Conservation (phyloP, 2,888 invertebrate genomes). For the Epistrophe grossulariae region DNA sequence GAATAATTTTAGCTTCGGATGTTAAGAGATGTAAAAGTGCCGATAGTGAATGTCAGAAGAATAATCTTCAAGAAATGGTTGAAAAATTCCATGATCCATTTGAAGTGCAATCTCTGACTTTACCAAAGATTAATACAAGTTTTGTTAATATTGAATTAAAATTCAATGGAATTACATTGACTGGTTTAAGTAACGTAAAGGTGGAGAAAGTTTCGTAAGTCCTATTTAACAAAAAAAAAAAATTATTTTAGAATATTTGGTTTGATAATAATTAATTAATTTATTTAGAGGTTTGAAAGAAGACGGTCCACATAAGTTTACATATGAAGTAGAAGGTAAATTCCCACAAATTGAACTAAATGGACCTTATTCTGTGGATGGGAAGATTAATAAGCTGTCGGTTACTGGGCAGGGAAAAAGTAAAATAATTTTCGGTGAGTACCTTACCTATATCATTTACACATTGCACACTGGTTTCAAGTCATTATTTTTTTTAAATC, state of each 20-base stretch:
- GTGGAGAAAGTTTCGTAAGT: slow-evolving; percentile 78
- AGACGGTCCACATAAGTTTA: slow-evolving; percentile 25
- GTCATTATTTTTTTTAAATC: too few species aligned
- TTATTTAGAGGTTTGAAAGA: slow-evolving; percentile 46
- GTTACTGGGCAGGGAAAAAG: slow-evolving; percentile 79
- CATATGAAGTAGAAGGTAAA: slow-evolving; percentile 76
- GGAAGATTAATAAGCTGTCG: slow-evolving; percentile 79
- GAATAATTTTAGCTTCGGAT: slow-evolving; percentile 45
- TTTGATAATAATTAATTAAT: background rate
- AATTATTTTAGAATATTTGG: background rate
- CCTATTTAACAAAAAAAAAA: background rate
- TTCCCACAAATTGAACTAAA: slow-evolving; percentile 78
- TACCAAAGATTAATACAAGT: slow-evolving; percentile 80
- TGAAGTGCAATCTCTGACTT: slow-evolving; percentile 81
- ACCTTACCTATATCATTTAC: background rate
- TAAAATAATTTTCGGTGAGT: slow-evolving; percentile 78
- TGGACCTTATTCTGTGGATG: slow-evolving; percentile 80
- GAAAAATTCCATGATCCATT: slow-evolving; percentile 69
- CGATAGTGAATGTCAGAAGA: slow-evolving; percentile 31
- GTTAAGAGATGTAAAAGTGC: slow-evolving; percentile 31
- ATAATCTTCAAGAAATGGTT: slow-evolving; percentile 20
- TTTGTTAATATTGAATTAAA: slow-evolving; percentile 79
- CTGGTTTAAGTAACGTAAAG: slow-evolving; percentile 78
- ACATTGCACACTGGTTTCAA: too few species aligned
- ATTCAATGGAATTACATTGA: slow-evolving; percentile 79